phyloP scores from a whole-genome alignment of 92 coral and sea anemone species.

The Palythoa grandiflora region DNA sequence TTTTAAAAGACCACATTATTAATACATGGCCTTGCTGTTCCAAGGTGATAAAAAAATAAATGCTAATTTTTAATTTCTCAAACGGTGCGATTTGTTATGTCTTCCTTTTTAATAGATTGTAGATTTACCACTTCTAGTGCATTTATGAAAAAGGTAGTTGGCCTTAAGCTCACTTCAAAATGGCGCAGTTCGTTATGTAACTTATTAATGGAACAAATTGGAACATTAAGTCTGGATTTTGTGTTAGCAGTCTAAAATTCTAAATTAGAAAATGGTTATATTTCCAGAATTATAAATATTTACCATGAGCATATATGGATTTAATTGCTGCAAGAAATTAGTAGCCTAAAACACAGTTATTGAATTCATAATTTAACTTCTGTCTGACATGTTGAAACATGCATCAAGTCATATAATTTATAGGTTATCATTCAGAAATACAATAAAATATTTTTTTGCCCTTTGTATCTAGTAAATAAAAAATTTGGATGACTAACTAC shows the following conservation, averaged over 20 bases:
- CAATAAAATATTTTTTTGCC: not conserved
- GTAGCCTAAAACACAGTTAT: slow-evolving; percentile 5
- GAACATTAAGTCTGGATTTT: not conserved
- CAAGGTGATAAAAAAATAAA: slow-evolving; percentile 9
- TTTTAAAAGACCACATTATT: slow-evolving; percentile 17
- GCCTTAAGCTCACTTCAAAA: not conserved
- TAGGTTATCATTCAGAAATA: not conserved
- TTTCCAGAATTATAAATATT: not conserved
- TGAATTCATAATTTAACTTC: not conserved
- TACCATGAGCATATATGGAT: slow-evolving; percentile 3
- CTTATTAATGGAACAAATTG: not conserved
- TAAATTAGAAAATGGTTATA: slow-evolving; percentile 9
- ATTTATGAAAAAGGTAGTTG: not conserved
- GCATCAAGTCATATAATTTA: not conserved
- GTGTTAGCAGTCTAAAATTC: not conserved
- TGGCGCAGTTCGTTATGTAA: not conserved
- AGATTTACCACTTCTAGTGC: not conserved
- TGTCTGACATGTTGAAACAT: not conserved
- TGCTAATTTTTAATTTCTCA: slow-evolving; percentile 5
- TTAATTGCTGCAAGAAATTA: slow-evolving; percentile 6
- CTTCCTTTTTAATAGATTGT: slow-evolving; percentile 14
- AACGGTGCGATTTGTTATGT: slow-evolving; percentile 18
- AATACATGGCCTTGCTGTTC: not conserved
- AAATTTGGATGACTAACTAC: not conserved
- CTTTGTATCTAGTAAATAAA: not conserved